phyloP scores from a whole-genome alignment of 2,113 vertebrate species.

The Tachuris rubrigastra region DNA sequence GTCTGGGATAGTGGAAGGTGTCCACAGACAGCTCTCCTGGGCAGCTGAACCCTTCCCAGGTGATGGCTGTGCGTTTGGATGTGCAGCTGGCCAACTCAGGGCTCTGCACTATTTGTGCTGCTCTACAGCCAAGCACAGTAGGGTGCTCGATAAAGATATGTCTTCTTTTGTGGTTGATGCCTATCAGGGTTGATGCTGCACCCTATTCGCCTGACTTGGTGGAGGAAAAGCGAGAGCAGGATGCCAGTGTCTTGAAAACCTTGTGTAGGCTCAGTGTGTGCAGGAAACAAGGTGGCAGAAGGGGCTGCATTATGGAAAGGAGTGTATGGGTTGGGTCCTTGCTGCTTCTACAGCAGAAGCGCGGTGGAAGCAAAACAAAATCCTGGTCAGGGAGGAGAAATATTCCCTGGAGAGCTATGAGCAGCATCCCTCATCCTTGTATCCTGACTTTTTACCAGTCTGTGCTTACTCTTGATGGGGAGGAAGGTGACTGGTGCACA shows the following conservation, averaged over 20 bases:
- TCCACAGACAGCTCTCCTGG: fast-evolving
- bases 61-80: neutral
- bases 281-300: neutral
- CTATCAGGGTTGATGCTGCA: neutral
- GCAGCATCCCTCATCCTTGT: fast-evolving
- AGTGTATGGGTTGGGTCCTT: too few relatives aligned
- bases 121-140: neutral
- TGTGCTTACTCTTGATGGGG: fast-evolving
- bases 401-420: too few relatives aligned
- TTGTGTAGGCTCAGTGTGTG: neutral
- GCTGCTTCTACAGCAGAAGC: neutral
- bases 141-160: neutral
- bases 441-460: neutral
- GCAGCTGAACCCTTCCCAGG: neutral
- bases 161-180: neutral
- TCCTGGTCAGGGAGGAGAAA: neutral
- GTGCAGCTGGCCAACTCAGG: neutral
- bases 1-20: neutral
- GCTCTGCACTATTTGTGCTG: neutral
- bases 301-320: neutral
- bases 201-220: neutral
- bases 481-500: neutral
- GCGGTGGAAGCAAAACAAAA: neutral
- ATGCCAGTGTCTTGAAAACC: neutral
- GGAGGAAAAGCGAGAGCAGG: neutral